phyloP scores from a whole-genome alignment of 2,888 invertebrate genomes.

The Tridacna crocea region DNA sequence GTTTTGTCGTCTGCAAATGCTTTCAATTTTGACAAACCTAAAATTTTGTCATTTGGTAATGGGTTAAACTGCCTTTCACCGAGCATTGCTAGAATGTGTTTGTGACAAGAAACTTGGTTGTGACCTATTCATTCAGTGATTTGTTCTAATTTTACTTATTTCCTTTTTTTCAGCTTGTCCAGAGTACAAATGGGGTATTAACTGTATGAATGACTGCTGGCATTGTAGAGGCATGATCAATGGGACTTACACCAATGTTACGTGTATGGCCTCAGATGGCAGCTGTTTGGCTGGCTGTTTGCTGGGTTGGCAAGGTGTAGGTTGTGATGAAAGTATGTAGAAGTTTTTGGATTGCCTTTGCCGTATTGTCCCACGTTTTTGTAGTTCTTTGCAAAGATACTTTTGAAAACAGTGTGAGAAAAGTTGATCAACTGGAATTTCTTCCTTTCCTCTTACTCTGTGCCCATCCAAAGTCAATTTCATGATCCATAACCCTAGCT shows the following conservation, averaged over 20 bases:
- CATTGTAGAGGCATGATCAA: slow-evolving; percentile 30
- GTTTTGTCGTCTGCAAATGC: no score
- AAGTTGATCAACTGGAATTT: background rate
- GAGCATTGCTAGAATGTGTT: no score
- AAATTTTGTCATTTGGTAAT: no score
- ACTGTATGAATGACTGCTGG: slow-evolving; percentile 43
- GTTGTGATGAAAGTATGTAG: slow-evolving; percentile 50
- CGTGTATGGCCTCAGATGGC: slow-evolving; percentile 35
- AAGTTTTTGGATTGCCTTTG: background rate
- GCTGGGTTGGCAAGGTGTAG: slow-evolving; percentile 42
- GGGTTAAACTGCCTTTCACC: no score
- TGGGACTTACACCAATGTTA: background rate
- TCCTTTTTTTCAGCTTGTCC: slow-evolving; percentile 34
- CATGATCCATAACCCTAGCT: no score
- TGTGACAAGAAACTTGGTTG: no score
- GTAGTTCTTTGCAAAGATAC: no score
- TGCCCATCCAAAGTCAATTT: no score
- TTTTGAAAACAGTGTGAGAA: background rate
- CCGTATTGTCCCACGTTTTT: background rate
- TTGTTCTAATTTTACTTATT: no score
- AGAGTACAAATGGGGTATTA: slow-evolving; percentile 37
- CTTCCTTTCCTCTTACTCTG: background rate
- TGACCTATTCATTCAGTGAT: no score
- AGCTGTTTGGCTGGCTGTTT: slow-evolving; percentile 45
- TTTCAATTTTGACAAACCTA: no score